Evolutionary conservation across 2,113 vertebrate genomes (phyloP), one percentile per base, ranked within the genome.

Genomic region (Hemichromis elongatus): DNA sequence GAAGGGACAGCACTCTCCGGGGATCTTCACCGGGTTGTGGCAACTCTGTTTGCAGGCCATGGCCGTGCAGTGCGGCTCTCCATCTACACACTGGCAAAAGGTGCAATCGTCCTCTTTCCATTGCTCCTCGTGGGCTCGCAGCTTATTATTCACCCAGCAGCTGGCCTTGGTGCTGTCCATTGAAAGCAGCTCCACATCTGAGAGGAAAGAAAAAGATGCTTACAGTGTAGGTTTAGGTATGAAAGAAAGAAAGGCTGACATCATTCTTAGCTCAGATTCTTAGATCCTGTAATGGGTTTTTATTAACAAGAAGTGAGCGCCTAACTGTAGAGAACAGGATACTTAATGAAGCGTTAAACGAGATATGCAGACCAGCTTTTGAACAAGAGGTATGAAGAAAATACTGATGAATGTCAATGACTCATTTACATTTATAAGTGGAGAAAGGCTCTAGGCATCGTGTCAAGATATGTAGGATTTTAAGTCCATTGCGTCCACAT

Each of bases 1-100:
- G 93, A 96, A 97, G 14, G 96, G 96, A 78, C 96, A 97, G 91
- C 96, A 97, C 86, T 97, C 96, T 81, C 96, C 96, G 0, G 96
- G 96, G 68, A 97, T 96, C 89, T 96, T 96, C 77, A 97, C 95
- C 0, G 96, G 96, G 88, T 96, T 96, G 42, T 96, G 96, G 80
- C 96, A 97, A 89, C 94, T 97, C 93, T 96, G 96, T 68, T 96
- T 97, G 94, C 96, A 97, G 93, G 96, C 96, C 96, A 97, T 97
- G 70, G 96, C 96, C 1, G 96, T 96, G 89, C 96, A 97, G 93
- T 96, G 96, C 0, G 94, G 93, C 0, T 96, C 96, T 12, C 96
- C 96, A 8, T 96, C 95, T 85, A 96, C 95, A 66, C 96, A 97
- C 90, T 96, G 96, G 87, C 96, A 97, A 91, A 97, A 97, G 19